These are phyloP conservation scores for Isurus oxyrinchus DNA, from an alignment of 2,113 vertebrate genomes.

Conservation along the genomic window DNA sequence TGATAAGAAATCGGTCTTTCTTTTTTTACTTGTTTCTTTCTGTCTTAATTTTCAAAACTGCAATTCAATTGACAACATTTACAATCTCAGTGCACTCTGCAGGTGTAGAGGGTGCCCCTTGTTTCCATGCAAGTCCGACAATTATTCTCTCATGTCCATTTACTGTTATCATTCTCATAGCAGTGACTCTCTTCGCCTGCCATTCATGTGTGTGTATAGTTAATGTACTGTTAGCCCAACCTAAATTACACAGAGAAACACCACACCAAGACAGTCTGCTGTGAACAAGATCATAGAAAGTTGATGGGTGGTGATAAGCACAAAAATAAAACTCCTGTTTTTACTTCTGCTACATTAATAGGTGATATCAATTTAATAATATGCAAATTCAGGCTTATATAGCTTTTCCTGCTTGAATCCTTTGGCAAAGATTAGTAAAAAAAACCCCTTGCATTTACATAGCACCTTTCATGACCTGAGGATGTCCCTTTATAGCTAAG, in stretches of 20 bases:
- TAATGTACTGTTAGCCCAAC: background rate
- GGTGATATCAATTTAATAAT: background rate
- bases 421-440: background rate
- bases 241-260: background rate
- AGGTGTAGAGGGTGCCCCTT: background rate
- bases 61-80: background rate
- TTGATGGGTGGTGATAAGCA: background rate
- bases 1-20: background rate
- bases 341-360: background rate
- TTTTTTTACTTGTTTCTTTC: background rate
- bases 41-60: background rate
- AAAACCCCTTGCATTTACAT: background rate
- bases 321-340: background rate
- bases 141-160: background rate
- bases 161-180: background rate
- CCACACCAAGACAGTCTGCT: background rate
- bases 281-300: background rate
- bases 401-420: background rate
- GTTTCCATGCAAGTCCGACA: background rate
- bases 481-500: no score
- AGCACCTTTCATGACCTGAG: no score
- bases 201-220: background rate
- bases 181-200: background rate
- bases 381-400: background rate
- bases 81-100: background rate